Base-by-base conservation (phyloP, 2,797 vertebrate genomes). In the Zalophus californianus region DNA sequence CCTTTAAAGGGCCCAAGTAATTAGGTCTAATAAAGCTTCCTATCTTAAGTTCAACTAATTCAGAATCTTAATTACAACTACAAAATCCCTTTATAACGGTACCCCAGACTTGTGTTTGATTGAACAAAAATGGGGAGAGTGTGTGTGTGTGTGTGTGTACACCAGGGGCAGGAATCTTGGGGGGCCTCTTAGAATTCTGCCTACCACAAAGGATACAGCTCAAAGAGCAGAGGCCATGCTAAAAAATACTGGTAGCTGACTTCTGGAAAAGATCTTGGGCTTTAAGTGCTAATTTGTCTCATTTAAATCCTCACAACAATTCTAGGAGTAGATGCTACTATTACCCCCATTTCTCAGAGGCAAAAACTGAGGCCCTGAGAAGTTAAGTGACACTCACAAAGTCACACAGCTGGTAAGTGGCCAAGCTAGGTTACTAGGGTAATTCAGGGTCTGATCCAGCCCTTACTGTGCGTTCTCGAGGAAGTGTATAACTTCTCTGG, bases 391-490 rank as follows among this genome's bases (percentile, higher is more conserved):
- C 32, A n/a, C 83, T n/a, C 48, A 48, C 79, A 50, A 91, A 62
- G 84, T 35, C 75, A 48, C 29, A 0, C 2, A 41, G 68, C 77
- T 38, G 12, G 23, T 20, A 48, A 56, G 23, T 0, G 14, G 25
- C 52, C 56, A 64, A 2, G 16, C n/a, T 7, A 41, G 41, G 41
- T 32, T 2, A 20, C 38, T 7, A 75, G 64, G 44, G 50, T 13
- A 32, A 38, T 54, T 10, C 27, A 2, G 16, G 58, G 14, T 77
- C 84, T 79, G 44, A 62, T 14, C 38, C 41, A 38, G 20, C 11
- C 73, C 32, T 94, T 64, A 72, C 78, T 94, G 62, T 86, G 78
- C 83, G 68, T 70, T 86, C 87, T 91, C 35, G 29, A 78, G 79
- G n/a, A 95, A 94, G 50, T 15, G 16, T 16, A 2, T 14, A 38